Conservation (phyloP, 2,888 invertebrate genomes). For the Pinctada fucata region DNA sequence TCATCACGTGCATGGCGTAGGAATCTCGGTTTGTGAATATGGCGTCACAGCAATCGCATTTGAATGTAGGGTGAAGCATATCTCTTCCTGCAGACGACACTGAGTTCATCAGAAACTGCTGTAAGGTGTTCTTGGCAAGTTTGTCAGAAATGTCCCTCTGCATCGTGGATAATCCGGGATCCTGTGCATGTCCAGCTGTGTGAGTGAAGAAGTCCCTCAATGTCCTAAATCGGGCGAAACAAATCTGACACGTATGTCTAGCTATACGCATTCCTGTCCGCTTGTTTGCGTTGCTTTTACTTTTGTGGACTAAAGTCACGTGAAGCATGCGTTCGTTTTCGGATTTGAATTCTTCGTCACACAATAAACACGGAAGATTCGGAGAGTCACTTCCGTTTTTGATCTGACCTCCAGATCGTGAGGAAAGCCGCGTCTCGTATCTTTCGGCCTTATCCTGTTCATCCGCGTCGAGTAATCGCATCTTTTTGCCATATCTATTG, state of each 20-base stretch:
- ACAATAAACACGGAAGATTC: conserved; percentile 53
- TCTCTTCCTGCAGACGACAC: conserved; percentile 18
- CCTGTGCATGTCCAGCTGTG: conserved; percentile 29
- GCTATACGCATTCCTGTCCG: conserved; percentile 28
- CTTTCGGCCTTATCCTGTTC: neutral
- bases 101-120: conserved; percentile 12
- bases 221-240: conserved; percentile 41
- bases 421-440: neutral
- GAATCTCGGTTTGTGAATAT: conserved; percentile 74
- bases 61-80: conserved; percentile 56
- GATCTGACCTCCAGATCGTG: conserved; percentile 2
- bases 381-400: conserved; percentile 16
- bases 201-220: conserved; percentile 38
- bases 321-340: conserved; percentile 51
- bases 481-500: neutral
- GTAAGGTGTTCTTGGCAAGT: conserved; percentile 25
- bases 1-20: conserved; percentile 77
- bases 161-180: conserved; percentile 23
- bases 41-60: conserved; percentile 74
- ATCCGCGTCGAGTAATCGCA: neutral
- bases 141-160: conserved; percentile 24
- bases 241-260: conserved; percentile 40
- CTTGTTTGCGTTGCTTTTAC: conserved; percentile 21
- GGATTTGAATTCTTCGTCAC: conserved; percentile 48
- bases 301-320: conserved; percentile 38